These are phyloP conservation scores for Tetheella fluctuosa DNA, from an alignment of 2,888 invertebrate genomes.

Conservation along the genomic window DNA sequence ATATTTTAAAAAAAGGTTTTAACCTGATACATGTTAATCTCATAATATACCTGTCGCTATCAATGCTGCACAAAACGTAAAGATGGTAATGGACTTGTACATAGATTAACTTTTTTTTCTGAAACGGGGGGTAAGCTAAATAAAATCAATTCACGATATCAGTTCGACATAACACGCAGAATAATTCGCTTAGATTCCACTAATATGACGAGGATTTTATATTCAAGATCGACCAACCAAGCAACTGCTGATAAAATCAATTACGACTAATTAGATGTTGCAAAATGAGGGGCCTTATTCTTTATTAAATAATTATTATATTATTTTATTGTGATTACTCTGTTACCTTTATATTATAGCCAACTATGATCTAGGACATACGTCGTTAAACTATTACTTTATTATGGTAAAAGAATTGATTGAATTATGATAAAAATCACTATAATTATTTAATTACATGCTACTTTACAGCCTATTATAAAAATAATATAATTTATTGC, in stretches of 20 bases:
- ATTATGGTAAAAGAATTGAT: neutral
- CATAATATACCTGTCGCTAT: no score
- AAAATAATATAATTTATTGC: neutral
- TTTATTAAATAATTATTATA: neutral
- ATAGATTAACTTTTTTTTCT: no score
- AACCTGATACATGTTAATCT: no score
- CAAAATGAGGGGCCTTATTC: conserved; percentile 1
- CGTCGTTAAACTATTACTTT: neutral
- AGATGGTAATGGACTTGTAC: no score
- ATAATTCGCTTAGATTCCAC: neutral
- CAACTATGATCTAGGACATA: neutral
- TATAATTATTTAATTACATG: neutral
- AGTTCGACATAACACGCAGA: no score
- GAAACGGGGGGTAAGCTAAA: no score
- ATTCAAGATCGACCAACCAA: neutral
- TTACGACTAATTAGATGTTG: neutral
- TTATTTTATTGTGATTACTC: conserved; percentile 5
- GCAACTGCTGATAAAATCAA: neutral
- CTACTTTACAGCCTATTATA: neutral
- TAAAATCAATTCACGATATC: no score
- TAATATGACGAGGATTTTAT: neutral
- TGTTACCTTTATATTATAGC: neutral
- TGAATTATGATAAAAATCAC: neutral
- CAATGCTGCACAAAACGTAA: no score
- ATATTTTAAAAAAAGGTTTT: no score